A percentile compares a stretch with the other conserved stretches of the same genome.
Evolutionary conservation across 2,888 invertebrate species (phyloP).

Genomic region (Conchocele bisecta): DNA sequence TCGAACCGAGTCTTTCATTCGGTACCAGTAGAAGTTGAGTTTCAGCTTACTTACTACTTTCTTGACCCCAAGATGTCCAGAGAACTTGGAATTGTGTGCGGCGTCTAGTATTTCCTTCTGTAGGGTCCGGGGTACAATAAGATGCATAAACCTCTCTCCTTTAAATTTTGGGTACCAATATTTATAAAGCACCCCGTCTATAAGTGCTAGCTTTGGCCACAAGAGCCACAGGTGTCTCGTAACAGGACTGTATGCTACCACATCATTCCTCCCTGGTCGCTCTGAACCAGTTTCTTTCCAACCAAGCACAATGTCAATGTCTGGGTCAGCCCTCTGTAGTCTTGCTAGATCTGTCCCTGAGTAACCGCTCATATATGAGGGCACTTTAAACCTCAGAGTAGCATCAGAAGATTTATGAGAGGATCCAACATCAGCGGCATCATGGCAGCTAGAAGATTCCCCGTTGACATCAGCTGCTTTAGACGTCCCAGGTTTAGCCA

Average conservation of each 20-base stretch:
- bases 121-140: background rate
- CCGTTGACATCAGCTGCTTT: no score
- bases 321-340: slow-evolving; percentile 1
- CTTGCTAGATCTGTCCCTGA: background rate
- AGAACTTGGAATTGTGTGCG: slow-evolving; percentile 1
- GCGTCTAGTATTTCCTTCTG: background rate
- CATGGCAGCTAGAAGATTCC: no score
- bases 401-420: no score
- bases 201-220: slow-evolving; percentile 6
- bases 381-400: background rate
- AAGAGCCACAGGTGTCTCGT: slow-evolving; percentile 12
- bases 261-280: slow-evolving; percentile 5
- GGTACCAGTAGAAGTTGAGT: slow-evolving; percentile 9
- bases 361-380: background rate
- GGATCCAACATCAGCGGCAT: no score
- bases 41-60: slow-evolving; percentile 4
- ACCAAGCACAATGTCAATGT: background rate
- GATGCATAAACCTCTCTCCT: background rate
- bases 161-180: slow-evolving; percentile 4
- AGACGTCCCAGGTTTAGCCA: no score
- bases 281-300: background rate
- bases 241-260: background rate
- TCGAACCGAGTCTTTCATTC: slow-evolving; percentile 4
- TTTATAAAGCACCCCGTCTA: slow-evolving; percentile 15
- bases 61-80: slow-evolving; percentile 15